Evolutionary conservation across 2,797 vertebrate genomes (phyloP).

Genomic region (Chaetophractus vellerosus): DNA sequence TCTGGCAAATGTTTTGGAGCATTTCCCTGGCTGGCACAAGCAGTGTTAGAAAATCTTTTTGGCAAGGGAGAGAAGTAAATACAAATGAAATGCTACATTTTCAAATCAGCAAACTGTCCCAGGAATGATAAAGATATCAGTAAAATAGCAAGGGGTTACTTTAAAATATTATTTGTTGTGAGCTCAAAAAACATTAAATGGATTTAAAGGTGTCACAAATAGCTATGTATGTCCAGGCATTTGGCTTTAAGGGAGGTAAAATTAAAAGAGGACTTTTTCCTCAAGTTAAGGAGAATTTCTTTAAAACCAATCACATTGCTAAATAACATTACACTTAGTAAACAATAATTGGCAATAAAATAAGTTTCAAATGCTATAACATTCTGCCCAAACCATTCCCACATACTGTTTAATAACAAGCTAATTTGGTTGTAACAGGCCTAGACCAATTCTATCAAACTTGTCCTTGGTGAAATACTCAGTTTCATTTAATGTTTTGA

Average conservation of each 20-base stretch:
- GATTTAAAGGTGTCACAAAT: too few species aligned
- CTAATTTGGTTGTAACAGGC: conserved; percentile 91
- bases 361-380: too few species aligned
- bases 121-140: too few species aligned
- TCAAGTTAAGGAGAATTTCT: conserved; percentile 73
- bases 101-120: too few species aligned
- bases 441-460: conserved; percentile 85
- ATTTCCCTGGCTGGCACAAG: conserved; percentile 89
- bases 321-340: conserved; percentile 88
- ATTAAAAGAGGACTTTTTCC: conserved; percentile 89
- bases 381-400: too few species aligned
- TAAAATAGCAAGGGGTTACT: too few species aligned
- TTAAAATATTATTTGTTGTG: too few species aligned
- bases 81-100: too few species aligned
- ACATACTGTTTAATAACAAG: conserved; percentile 91
- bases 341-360: conserved; percentile 87
- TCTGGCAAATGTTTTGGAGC: conserved; percentile 91
- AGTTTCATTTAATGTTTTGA: conserved; percentile 91
- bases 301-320: conserved; percentile 90
- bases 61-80: conserved; percentile 30
- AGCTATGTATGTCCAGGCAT: conserved; percentile 82
- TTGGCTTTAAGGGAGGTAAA: conserved; percentile 89
- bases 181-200: too few species aligned
- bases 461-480: conserved; percentile 91
- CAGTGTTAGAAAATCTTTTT: conserved; percentile 89